Evolutionary conservation across 2,113 vertebrate species (phyloP).

Genomic region (Talpa occidentalis): DNA sequence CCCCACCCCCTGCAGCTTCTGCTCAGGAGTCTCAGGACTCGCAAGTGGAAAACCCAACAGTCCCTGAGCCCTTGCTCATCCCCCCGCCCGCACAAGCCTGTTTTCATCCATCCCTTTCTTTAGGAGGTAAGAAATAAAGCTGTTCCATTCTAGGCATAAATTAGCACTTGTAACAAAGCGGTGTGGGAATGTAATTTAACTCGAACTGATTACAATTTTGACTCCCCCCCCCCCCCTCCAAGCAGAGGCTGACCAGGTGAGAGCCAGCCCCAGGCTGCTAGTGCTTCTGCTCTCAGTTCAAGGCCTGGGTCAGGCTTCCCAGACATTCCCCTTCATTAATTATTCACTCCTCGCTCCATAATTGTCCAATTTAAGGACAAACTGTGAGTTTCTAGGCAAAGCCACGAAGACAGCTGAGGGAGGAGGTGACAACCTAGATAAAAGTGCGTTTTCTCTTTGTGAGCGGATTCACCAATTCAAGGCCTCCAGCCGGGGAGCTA

Average conservation of each 20-base stretch:
- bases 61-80: conserved; percentile 78
- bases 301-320: conserved; percentile 79
- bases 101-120: conserved; percentile 82
- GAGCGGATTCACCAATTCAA: conserved; percentile 22
- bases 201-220: conserved; percentile 79
- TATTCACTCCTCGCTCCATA: conserved; percentile 72
- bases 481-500: neutral
- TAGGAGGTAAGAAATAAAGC: conserved; percentile 82
- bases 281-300: conserved; percentile 68
- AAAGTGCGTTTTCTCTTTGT: conserved; percentile 66
- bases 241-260: conserved; percentile 78
- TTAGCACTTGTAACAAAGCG: conserved; percentile 83
- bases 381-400: conserved; percentile 53
- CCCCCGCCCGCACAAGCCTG: conserved; percentile 78
- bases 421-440: conserved; percentile 52
- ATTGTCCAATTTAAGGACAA: conserved; percentile 79
- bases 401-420: conserved; percentile 43
- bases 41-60: conserved; percentile 79
- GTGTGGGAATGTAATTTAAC: conserved; percentile 78
- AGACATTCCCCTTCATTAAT: conserved; percentile 75
- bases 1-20: conserved; percentile 70
- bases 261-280: conserved; percentile 80
- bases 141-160: conserved; percentile 81
- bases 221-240: conserved; percentile 77
- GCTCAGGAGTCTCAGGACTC: conserved; percentile 47